These are phyloP conservation scores for Archaeoteleia sp. DNA, from an alignment of 2,888 invertebrate genomes.

Conservation along the genomic window DNA sequence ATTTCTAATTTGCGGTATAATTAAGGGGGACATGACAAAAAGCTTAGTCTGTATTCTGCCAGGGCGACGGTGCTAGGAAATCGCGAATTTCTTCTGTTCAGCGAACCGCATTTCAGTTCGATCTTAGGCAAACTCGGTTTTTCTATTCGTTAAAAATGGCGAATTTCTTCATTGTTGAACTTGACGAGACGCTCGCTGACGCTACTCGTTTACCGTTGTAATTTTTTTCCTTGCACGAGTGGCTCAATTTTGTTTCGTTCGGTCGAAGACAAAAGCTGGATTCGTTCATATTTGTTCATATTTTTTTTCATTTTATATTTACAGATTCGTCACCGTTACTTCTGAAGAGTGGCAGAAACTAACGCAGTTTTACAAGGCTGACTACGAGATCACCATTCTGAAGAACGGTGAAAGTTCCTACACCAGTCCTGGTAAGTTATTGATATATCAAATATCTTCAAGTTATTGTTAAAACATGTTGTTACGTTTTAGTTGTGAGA, in stretches of 20 bases:
- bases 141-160: conserved; percentile 45
- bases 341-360: conserved; percentile 69
- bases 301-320: too few species aligned
- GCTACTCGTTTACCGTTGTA: conserved; percentile 25
- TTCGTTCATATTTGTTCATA: conserved; percentile 30
- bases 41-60: conserved; percentile 66
- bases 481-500: too few species aligned
- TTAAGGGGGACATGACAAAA: conserved; percentile 72
- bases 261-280: too few species aligned
- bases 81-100: conserved; percentile 66
- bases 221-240: conserved; percentile 13
- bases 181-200: conserved; percentile 41
- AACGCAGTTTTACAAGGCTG: conserved; percentile 65
- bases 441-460: too few species aligned
- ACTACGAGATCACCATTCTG: conserved; percentile 62
- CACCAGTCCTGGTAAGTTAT: conserved; percentile 46
- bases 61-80: conserved; percentile 61
- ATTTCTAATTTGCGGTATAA: conserved; percentile 75
- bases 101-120: conserved; percentile 49
- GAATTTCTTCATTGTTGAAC: conserved; percentile 48
- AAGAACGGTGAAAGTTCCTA: conserved; percentile 34
- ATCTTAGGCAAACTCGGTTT: conserved; percentile 51
- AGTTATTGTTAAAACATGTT: too few species aligned
- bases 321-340: conserved; percentile 64
- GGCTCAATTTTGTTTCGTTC: too few species aligned